phyloP scores from a whole-genome alignment of 1,140 invertebrate genomes.

The Leptopilina boulardi region DNA sequence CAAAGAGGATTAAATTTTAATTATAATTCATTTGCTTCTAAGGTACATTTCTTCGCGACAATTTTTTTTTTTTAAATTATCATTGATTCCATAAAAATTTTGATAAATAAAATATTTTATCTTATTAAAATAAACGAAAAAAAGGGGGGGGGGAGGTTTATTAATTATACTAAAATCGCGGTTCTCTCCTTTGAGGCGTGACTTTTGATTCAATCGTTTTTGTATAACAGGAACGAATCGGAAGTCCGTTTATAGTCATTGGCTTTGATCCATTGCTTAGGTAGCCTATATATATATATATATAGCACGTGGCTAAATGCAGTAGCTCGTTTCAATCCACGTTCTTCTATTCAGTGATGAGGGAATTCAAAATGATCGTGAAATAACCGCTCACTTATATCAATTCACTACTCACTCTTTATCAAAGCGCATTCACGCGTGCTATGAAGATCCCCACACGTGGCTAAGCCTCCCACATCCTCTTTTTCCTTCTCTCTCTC shows the following conservation, averaged over 20 bases:
- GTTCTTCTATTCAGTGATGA: slow-evolving; percentile 51
- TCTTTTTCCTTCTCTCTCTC: slow-evolving; percentile 30
- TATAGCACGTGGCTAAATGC: slow-evolving; percentile 60
- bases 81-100: too few relatives aligned
- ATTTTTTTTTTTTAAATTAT: too few relatives aligned
- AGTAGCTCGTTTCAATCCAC: slow-evolving; percentile 53
- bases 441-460: slow-evolving; percentile 59
- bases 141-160: too few relatives aligned
- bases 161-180: too few relatives aligned
- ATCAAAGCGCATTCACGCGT: slow-evolving; percentile 75
- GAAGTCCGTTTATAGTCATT: slow-evolving; percentile 42
- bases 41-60: too few relatives aligned
- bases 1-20: too few relatives aligned
- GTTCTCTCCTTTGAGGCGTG: slow-evolving; percentile 25
- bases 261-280: slow-evolving; percentile 67
- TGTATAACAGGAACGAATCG: slow-evolving; percentile 27
- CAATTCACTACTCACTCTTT: slow-evolving; percentile 74
- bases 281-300: slow-evolving; percentile 39
- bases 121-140: too few relatives aligned
- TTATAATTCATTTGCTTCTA: too few relatives aligned
- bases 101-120: too few relatives aligned
- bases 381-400: slow-evolving; percentile 77
- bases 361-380: slow-evolving; percentile 74
- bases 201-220: slow-evolving; percentile 28
- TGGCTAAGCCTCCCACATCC: slow-evolving; percentile 45